Base-by-base conservation (phyloP, 2,797 vertebrate genomes). In the Ataeniobius toweri region DNA sequence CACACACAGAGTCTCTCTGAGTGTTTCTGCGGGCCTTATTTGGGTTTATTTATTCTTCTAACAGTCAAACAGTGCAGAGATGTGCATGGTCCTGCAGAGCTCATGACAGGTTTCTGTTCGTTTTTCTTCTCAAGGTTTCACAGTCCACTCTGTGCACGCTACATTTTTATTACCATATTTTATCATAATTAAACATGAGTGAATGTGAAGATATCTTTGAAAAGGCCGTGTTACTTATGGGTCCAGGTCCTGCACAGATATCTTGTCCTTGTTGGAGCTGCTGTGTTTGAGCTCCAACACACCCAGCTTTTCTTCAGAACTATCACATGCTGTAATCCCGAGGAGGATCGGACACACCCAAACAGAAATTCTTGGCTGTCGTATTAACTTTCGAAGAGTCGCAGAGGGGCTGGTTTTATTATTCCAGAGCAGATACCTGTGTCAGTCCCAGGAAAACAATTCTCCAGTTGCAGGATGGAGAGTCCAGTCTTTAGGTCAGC, bases 11-110 rank as follows among this genome's bases (percentile, higher is more conserved):
- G 68, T 51, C 70, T 75, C 83, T 44, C 79, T 2, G 71, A 72
- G 84, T 79, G 71, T 80, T 88, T 83, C 78, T 69, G 50, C 55
- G 2, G 48, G 74, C 92, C 92, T 93, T 94, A 94, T 95, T 94
- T 93, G 93, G 93, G 78, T 80, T 86, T 91, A 88, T 91, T 91
- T 92, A 86, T 90, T 82, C 79, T 73, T 86, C 87, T 88, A 91
- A 83, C 87, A 83, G 76, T 69, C 88, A 74, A 86, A 88, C 84
- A 77, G 78, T 65, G 75, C 65, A 77, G 67, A 61, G 78, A 74
- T 83, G 75, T 83, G 39, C 71, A 1, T 16, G 0, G 10, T 76
- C 80, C 59, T 72, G 39, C 71, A 41, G 78, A 75, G 65, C 58
- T 41, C 55, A 39, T 69, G 69, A 55, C 46, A 10, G 36, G 69